phyloP scores from a whole-genome alignment of 2,888 invertebrate genomes.

The Elaeidobius kamerunicus region DNA sequence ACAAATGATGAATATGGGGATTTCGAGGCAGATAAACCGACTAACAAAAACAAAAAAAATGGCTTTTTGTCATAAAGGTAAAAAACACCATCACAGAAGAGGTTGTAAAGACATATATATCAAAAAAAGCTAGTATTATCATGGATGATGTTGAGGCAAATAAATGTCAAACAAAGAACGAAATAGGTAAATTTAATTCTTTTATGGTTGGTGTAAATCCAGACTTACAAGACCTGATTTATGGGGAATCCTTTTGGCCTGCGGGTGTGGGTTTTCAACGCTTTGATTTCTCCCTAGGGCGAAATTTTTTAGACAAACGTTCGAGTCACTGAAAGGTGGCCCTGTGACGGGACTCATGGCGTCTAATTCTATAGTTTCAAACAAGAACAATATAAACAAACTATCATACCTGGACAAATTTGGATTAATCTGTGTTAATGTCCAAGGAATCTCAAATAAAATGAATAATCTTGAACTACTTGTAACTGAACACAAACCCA shows the following conservation, averaged over 20 bases:
- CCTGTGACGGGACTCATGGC: no score
- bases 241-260: slow-evolving; percentile 2
- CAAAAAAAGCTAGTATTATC: background rate
- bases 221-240: background rate
- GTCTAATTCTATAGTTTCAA: no score
- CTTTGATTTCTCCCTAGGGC: background rate
- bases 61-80: background rate
- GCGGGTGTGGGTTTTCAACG: background rate
- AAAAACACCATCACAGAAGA: background rate
- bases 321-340: no score
- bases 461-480: no score
- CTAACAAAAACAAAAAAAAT: slow-evolving; percentile 1
- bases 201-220: slow-evolving; percentile 2
- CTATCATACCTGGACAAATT: no score
- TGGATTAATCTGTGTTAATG: no score
- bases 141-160: background rate
- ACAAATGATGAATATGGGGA: background rate
- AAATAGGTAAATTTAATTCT: background rate
- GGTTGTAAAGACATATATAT: background rate
- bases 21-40: background rate
- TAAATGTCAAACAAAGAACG: background rate
- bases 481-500: no score
- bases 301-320: slow-evolving; percentile 12
- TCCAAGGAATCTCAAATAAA: no score
- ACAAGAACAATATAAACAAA: no score